Percentiles rank a stretch among this genome's conserved stretches.
Evolutionary conservation across 2,888 invertebrate species (phyloP).

Genomic region (Cetonia aurata): DNA sequence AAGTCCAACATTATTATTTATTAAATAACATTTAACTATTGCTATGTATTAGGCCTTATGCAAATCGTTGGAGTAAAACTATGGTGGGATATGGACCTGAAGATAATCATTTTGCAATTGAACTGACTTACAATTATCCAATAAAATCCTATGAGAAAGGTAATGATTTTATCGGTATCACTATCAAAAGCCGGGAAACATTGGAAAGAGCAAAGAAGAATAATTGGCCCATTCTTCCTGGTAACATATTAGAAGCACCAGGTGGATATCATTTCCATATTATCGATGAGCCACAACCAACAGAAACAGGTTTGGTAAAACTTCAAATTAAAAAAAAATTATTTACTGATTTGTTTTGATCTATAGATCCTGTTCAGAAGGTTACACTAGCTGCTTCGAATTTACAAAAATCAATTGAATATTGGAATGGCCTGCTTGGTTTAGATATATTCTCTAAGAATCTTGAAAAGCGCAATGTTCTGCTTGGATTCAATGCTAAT

Average conservation of each 20-base stretch:
- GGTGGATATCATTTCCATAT: conserved; percentile 93
- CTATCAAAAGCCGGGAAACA: conserved; percentile 83
- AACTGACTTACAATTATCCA: conserved; percentile 98
- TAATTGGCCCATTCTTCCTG: conserved; percentile 79
- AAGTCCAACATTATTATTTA: conserved; percentile 55
- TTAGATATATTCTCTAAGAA: conserved; percentile 77
- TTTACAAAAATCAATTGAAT: conserved; percentile 80
- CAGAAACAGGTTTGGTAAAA: conserved; percentile 70
- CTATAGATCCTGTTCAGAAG: conserved; percentile 82
- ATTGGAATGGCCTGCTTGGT: conserved; percentile 86
- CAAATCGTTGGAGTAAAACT: conserved; percentile 98
- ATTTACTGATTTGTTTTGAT: too few species aligned
- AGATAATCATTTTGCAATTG: conserved; percentile 93
- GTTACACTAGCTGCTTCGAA: conserved; percentile 85
- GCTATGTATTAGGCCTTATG: conserved; percentile 84
- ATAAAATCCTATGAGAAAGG: conserved; percentile 88
- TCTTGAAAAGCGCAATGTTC: conserved; percentile 69
- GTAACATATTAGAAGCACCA: conserved; percentile 82
- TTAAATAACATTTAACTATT: conserved; percentile 27
- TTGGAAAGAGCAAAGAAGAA: conserved; percentile 78
- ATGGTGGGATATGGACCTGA: conserved; percentile 99
- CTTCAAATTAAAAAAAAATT: too few species aligned
- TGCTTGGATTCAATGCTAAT: conserved; percentile 78
- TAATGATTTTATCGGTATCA: conserved; percentile 92
- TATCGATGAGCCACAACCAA: conserved; percentile 78